Conservation (phyloP, 2,113 vertebrate species). For the Stigmatopora nigra region DNA sequence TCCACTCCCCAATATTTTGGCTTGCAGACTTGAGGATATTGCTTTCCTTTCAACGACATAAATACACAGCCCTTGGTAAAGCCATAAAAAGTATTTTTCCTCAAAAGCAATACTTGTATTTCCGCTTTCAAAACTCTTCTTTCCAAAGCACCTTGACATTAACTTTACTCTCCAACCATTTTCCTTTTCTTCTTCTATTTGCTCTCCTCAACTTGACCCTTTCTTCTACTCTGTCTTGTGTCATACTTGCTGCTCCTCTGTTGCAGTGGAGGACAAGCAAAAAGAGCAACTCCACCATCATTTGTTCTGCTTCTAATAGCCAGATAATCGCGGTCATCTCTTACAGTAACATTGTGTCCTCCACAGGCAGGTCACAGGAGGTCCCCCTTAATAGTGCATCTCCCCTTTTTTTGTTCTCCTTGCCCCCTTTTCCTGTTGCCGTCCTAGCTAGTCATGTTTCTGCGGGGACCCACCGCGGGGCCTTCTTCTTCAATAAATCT, state of each 20-base stretch:
- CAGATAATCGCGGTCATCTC: slow-evolving; percentile 35
- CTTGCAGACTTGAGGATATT: not conserved
- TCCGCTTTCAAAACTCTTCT: not conserved
- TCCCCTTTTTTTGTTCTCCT: slow-evolving; percentile 44
- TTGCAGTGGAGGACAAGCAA: slow-evolving; percentile 29
- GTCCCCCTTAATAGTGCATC: slow-evolving; percentile 52
- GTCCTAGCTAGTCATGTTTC: slow-evolving; percentile 61
- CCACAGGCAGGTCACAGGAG: slow-evolving; percentile 49
- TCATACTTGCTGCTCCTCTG: slow-evolving; percentile 37
- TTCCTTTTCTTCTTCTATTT: not conserved
- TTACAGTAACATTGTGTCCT: slow-evolving; percentile 51
- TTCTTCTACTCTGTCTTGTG: slow-evolving; percentile 19
- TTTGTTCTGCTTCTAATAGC: slow-evolving; percentile 41
- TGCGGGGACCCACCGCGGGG: slow-evolving; percentile 58
- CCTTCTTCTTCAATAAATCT: slow-evolving; percentile 65
- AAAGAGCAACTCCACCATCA: slow-evolving; percentile 37
- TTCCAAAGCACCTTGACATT: slow-evolving; percentile 15
- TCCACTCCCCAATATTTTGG: not conserved
- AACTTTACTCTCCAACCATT: slow-evolving; percentile 8
- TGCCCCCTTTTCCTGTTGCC: slow-evolving; percentile 63
- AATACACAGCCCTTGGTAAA: not conserved
- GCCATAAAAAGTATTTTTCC: not conserved
- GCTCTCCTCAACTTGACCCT: slow-evolving; percentile 11
- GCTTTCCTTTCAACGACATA: not conserved
- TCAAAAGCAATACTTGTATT: not conserved